Percentiles rank a stretch among this genome's conserved stretches.
phyloP scores from a whole-genome alignment of 2,113 vertebrate species.

The pig (Sus scrofa) region T2T-Sscrofa CM000812.6:157415501-157416000 shows the following conservation, averaged over 20 bases:
- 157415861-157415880: fast-evolving
- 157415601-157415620: fast-evolving
- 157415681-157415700: fast-evolving
- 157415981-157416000: fast-evolving
- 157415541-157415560: not conserved
- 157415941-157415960: fast-evolving
- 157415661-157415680: not conserved
- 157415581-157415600: not conserved
- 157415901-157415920: fast-evolving
- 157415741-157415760: not conserved
- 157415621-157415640: not conserved
- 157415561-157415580: too few species aligned
- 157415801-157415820: not conserved
- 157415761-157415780: not conserved
- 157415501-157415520: not conserved
- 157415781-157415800: not conserved
- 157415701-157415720: not conserved
- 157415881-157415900: fast-evolving
- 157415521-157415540: not conserved
- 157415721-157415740: not conserved
- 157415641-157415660: not conserved
- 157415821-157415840: not conserved
- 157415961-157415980: too few species aligned
- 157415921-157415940: fast-evolving
- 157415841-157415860: fast-evolving